Conservation (phyloP, 2,113 vertebrate genomes). For the Leptodactylus fuscus region DNA sequence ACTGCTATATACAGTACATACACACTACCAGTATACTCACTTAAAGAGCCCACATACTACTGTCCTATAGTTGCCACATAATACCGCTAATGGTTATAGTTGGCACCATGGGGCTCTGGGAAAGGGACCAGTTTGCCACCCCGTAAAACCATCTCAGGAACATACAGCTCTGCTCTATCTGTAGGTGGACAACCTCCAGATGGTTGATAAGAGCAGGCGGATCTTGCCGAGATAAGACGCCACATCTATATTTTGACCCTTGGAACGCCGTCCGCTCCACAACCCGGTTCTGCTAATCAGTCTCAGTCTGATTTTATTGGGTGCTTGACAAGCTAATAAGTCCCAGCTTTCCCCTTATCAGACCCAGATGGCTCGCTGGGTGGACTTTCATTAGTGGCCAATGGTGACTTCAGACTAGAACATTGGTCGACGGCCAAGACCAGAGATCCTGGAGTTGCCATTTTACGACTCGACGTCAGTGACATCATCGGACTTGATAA, state of each 20-base stretch:
- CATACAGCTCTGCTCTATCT: neutral
- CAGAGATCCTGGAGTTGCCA: neutral
- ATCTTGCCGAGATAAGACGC: neutral
- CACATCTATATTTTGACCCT: neutral
- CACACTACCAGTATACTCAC: neutral
- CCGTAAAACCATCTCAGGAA: no score
- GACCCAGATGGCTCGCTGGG: slow-evolving; percentile 1
- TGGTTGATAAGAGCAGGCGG: neutral
- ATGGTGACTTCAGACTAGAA: slow-evolving; percentile 5
- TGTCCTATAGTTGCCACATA: neutral
- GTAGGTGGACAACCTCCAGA: neutral
- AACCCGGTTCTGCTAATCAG: neutral
- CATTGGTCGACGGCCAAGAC: neutral
- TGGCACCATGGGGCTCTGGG: no score
- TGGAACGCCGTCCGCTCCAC: neutral
- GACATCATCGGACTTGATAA: neutral
- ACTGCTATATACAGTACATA: neutral
- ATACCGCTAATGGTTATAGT: neutral
- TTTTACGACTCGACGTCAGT: neutral
- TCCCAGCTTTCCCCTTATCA: neutral
- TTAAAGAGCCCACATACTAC: neutral
- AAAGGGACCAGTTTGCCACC: no score
- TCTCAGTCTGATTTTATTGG: slow-evolving; percentile 9
- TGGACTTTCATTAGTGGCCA: neutral
- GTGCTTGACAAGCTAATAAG: neutral